Evolutionary conservation across 2,797 vertebrate genomes (phyloP).

Genomic region (Anolis apletophallus): DNA sequence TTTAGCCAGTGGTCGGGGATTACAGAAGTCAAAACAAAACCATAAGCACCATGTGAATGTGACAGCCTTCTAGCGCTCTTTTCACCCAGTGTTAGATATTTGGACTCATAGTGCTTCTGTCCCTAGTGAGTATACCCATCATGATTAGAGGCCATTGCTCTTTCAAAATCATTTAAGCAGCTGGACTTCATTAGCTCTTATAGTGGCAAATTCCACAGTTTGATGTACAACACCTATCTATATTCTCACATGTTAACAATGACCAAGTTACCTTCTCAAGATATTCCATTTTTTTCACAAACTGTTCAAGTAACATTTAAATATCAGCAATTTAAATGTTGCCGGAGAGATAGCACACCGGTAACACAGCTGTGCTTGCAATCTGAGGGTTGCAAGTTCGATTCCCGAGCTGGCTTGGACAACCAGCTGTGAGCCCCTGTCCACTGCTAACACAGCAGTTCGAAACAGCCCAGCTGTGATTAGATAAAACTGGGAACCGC

Average conservation of each 20-base stretch:
- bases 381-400: too few species aligned
- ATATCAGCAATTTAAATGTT: not conserved
- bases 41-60: not conserved
- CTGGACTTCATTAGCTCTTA: not conserved
- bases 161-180: not conserved
- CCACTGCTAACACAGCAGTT: too few species aligned
- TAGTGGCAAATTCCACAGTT: not conserved
- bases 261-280: not conserved
- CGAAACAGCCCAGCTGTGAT: too few species aligned
- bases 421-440: too few species aligned
- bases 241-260: not conserved
- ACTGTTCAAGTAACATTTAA: conserved; percentile 11
- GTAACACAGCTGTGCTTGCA: too few species aligned
- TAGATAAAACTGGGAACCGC: too few species aligned
- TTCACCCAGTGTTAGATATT: not conserved
- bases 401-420: too few species aligned
- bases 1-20: not conserved
- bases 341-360: too few species aligned
- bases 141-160: not conserved
- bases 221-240: not conserved
- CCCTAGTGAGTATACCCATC: not conserved
- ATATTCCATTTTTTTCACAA: conserved; percentile 1
- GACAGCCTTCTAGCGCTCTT: not conserved
- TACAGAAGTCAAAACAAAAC: not conserved
- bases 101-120: not conserved